Base-by-base conservation (phyloP, 2,888 invertebrate species). In the Invenusta paracnida region DNA sequence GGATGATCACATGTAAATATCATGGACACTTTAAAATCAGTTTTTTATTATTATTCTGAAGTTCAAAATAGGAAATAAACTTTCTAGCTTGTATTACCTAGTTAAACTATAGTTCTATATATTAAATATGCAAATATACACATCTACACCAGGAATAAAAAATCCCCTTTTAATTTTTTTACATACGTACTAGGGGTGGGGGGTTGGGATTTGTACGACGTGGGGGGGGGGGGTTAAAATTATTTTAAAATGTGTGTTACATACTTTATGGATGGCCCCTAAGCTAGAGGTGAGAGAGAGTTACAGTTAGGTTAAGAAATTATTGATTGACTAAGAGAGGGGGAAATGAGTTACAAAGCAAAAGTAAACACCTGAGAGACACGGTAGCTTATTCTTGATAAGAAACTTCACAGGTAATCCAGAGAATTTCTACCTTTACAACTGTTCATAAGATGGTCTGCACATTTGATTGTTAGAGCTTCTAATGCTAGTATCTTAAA, bases 1-100 rank as follows among this genome's bases (percentile, higher is more conserved):
- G 73, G 73, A 73, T 73, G 73, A 73, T 73, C 73, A 73, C 73
- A 73, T 73, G 73, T 73, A 73, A 73, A 73, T 73, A 73, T 73
- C 73, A 73, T 73, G 73, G 73, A 73, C 73, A 73, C 73, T 73
- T 73, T 73, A 73, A 73, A 73, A 73, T 73, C 73, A 73, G 73
- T 73, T 73, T 73, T 73, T 73, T 73, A 73, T 73, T 73, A 73
- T 73, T 73, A 73, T 73, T 73, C 73, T 73, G 73, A 73, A 73
- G 73, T 73, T 73, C 73, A 23, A 73, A 73, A 73, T 73, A 73
- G 73, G 73, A 73, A 73, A 73, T 73, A 73, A 73, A 73, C 73
- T 73, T 73, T 73, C 73, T 73, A 73, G 73, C 73, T 73, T 73
- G 73, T 73, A 73, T 73, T 73, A 13, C 73, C 73, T 73, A 73